These are phyloP conservation scores for Brenthis ino DNA, from an alignment of 2,888 invertebrate species.

Conservation along the genomic window DNA sequence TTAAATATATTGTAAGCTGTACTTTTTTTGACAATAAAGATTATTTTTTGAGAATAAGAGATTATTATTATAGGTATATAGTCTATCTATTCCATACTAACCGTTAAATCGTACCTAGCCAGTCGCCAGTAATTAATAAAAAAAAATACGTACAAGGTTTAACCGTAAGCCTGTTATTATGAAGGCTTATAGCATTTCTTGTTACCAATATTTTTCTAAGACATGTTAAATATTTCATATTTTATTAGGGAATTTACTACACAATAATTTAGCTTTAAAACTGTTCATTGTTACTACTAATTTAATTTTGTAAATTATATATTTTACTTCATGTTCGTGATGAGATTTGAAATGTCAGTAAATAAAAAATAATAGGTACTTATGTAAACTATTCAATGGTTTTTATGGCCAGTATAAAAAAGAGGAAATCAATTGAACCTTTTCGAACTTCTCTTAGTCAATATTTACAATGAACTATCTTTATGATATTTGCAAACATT, in stretches of 20 bases:
- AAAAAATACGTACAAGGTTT: constrained; percentile 2
- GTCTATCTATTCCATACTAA: no score
- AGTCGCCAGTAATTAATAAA: not conserved
- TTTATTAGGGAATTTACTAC: constrained; percentile 50
- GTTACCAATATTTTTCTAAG: constrained; percentile 45
- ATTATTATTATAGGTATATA: no score
- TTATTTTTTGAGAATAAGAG: no score
- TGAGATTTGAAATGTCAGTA: constrained; percentile 11
- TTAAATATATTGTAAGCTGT: no score
- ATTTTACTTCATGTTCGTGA: constrained; percentile 23
- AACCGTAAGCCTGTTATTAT: constrained; percentile 1
- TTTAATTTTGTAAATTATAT: constrained; percentile 10
- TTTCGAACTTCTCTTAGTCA: no score
- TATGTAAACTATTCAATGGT: not conserved
- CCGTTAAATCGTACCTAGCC: no score
- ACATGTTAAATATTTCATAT: constrained; percentile 65
- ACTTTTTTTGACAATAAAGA: no score
- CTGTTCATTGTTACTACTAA: constrained; percentile 31
- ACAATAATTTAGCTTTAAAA: constrained; percentile 39
- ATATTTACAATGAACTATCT: no score
- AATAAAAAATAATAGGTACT: not conserved
- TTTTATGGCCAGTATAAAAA: not conserved
- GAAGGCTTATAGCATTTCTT: constrained; percentile 18
- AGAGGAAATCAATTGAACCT: no score
- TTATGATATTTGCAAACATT: no score